Evolutionary conservation across 2,113 vertebrate species (phyloP).

Genomic region (Mola mola): DNA sequence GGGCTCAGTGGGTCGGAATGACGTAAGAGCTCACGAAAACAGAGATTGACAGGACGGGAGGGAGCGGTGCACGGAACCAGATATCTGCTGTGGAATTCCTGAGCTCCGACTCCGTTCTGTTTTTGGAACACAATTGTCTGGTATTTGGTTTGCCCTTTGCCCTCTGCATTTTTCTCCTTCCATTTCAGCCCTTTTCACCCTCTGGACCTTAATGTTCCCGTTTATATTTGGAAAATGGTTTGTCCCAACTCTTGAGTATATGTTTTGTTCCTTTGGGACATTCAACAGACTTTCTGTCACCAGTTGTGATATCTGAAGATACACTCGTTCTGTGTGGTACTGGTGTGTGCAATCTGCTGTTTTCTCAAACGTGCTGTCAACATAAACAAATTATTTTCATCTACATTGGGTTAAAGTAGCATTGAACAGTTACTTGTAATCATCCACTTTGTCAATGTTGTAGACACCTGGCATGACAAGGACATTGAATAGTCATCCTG

Average conservation of each 20-base stretch:
- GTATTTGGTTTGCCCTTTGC: slow-evolving; percentile 61
- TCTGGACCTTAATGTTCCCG: slow-evolving; percentile 47
- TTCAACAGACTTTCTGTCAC: slow-evolving; percentile 1
- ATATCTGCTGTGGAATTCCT: slow-evolving; percentile 82
- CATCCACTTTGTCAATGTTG: too few relatives aligned
- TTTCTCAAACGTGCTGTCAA: slow-evolving; percentile 39
- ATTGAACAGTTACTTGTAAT: too few relatives aligned
- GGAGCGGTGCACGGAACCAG: slow-evolving; percentile 46
- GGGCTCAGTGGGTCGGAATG: slow-evolving; percentile 64
- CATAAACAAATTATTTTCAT: slow-evolving; percentile 11
- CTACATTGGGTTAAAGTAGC: too few relatives aligned
- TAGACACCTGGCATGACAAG: slow-evolving; percentile 61
- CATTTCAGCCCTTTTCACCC: slow-evolving; percentile 16
- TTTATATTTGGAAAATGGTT: slow-evolving; percentile 53
- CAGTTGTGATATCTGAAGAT: background rate
- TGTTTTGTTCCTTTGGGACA: slow-evolving; percentile 27
- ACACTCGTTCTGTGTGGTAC: slow-evolving; percentile 17
- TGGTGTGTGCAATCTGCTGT: background rate
- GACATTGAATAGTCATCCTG: slow-evolving; percentile 38
- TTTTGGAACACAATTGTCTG: slow-evolving; percentile 76
- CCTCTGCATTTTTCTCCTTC: slow-evolving; percentile 38
- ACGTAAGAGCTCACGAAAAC: slow-evolving; percentile 57
- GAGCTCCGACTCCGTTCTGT: slow-evolving; percentile 65
- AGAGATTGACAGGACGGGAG: slow-evolving; percentile 46
- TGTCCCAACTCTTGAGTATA: slow-evolving; percentile 29